phyloP scores from a whole-genome alignment of 2,797 vertebrate species.

The Meda fulgida region DNA sequence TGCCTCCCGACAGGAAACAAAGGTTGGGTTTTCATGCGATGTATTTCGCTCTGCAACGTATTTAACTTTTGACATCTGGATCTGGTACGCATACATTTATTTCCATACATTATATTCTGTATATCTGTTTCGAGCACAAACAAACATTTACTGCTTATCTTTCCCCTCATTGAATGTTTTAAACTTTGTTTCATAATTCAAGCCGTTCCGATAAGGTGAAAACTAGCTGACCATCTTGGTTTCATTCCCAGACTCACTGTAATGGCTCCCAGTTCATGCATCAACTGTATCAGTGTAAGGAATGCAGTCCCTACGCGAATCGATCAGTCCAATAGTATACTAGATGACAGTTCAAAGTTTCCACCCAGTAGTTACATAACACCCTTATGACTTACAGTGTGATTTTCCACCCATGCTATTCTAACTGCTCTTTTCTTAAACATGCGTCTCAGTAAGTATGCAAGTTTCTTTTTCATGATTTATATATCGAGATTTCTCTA shows the following conservation, averaged over 20 bases:
- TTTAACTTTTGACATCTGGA: conserved; percentile 39
- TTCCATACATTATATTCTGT: conserved; percentile 30
- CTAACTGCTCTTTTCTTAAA: conserved; percentile 40
- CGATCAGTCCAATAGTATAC: conserved; percentile 48
- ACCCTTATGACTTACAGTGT: conserved; percentile 48
- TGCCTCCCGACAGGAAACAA: conserved; percentile 84
- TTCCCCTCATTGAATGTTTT: neutral
- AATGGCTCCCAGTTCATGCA: conserved; percentile 69
- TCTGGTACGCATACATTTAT: conserved; percentile 21
- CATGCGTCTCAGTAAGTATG: neutral
- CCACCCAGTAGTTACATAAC: conserved; percentile 55
- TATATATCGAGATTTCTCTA: neutral
- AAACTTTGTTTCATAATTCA: conserved; percentile 28
- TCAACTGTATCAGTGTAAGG: conserved; percentile 39
- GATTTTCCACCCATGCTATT: conserved; percentile 52
- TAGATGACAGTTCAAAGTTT: conserved; percentile 53
- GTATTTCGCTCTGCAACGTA: neutral
- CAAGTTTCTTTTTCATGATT: conserved; percentile 22
- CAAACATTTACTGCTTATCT: conserved; percentile 12
- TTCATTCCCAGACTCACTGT: conserved; percentile 58
- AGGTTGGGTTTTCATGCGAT: conserved; percentile 76
- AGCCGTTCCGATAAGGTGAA: conserved; percentile 14
- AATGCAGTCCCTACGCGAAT: conserved; percentile 41
- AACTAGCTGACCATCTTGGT: neutral
- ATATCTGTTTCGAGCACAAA: conserved; percentile 17